These are phyloP conservation scores for Acleris cristana DNA, from an alignment of 2,888 invertebrate species.

Conservation along the genomic window DNA sequence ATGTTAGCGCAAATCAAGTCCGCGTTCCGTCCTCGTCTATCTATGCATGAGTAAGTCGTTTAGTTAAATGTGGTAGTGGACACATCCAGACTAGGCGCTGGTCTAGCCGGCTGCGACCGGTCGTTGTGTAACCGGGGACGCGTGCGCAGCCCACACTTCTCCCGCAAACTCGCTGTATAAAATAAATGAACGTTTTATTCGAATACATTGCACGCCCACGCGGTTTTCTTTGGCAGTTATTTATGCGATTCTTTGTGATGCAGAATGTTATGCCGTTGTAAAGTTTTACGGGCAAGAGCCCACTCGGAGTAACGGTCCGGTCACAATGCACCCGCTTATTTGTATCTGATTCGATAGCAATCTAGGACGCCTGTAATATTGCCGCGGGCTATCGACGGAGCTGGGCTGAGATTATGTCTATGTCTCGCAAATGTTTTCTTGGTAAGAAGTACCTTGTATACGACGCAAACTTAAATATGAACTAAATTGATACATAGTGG, in stretches of 20 bases:
- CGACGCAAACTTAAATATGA: neutral
- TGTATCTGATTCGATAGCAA: slow-evolving; percentile 39
- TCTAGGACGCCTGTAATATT: slow-evolving; percentile 35
- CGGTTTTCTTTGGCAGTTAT: slow-evolving; percentile 29
- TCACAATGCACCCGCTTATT: slow-evolving; percentile 40
- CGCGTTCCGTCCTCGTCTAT: slow-evolving; percentile 30
- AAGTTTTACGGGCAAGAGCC: slow-evolving; percentile 34
- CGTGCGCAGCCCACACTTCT: slow-evolving; percentile 40
- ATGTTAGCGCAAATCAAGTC: slow-evolving; percentile 27
- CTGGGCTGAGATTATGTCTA: slow-evolving; percentile 17
- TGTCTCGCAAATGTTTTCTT: neutral
- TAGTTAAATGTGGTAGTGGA: slow-evolving; percentile 38
- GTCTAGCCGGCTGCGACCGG: slow-evolving; percentile 40
- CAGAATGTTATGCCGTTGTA: slow-evolving; percentile 31
- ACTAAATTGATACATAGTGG: no score
- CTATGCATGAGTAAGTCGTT: slow-evolving; percentile 35
- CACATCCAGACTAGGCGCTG: slow-evolving; percentile 40
- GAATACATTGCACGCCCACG: slow-evolving; percentile 34
- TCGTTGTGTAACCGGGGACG: slow-evolving; percentile 42
- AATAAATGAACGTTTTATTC: slow-evolving; percentile 34
- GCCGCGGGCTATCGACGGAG: slow-evolving; percentile 27
- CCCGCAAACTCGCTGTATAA: slow-evolving; percentile 26
- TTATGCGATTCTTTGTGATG: slow-evolving; percentile 35
- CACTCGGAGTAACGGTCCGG: slow-evolving; percentile 38
- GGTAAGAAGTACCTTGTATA: neutral